phyloP scores from a whole-genome alignment of 2,888 invertebrate genomes.

The Acanthosepion pharaonis region DNA sequence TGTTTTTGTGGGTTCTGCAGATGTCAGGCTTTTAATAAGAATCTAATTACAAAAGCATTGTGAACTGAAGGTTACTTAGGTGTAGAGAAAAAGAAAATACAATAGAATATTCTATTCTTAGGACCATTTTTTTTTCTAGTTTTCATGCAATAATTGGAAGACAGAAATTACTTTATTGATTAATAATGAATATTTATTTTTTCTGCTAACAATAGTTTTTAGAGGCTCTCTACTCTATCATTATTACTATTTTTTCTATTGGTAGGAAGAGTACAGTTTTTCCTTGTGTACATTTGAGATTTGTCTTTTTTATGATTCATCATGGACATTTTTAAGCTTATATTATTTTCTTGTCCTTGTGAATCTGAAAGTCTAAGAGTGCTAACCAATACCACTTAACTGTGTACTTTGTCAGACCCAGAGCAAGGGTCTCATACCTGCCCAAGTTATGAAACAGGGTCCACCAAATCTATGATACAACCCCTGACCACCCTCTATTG shows the following conservation, averaged over 20 bases:
- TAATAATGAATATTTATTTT: neutral
- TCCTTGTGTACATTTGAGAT: neutral
- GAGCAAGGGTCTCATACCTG: no score
- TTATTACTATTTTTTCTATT: neutral
- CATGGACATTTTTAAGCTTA: neutral
- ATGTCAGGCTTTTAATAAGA: conserved; percentile 21
- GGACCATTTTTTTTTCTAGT: neutral
- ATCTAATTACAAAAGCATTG: conserved; percentile 33
- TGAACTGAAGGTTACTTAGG: neutral
- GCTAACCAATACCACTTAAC: neutral
- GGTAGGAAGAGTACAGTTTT: neutral
- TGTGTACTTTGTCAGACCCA: no score
- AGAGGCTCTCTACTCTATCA: neutral
- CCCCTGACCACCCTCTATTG: no score
- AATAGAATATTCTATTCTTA: neutral
- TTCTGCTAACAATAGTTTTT: neutral
- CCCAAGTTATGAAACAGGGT: no score
- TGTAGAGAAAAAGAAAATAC: neutral
- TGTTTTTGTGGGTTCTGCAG: conserved; percentile 12
- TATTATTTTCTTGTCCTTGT: neutral
- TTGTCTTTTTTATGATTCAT: neutral
- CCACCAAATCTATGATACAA: no score
- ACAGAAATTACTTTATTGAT: conserved; percentile 33
- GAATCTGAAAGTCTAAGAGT: neutral
- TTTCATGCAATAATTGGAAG: conserved; percentile 33